Base-by-base conservation (phyloP, 2,888 invertebrate species). In the Lordiphosa andalusiaca region DNA sequence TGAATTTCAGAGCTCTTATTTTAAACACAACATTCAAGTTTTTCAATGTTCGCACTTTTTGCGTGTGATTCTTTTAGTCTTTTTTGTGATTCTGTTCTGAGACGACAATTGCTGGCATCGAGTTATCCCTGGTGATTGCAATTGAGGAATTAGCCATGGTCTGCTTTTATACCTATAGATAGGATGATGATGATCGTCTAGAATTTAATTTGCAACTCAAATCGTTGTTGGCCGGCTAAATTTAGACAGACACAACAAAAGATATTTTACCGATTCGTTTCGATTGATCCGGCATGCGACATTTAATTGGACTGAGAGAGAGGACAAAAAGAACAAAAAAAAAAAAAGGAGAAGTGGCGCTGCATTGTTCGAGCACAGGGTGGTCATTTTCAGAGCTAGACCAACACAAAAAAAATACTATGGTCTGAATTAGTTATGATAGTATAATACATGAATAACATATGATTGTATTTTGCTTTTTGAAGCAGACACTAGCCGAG, bases 51-150 rank as follows among this genome's bases (percentile, higher is more conserved):
- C 62, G 60, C 60, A 63, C 63, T 63, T 63, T n/a, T 16, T 41
- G 63, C 21, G 63, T 61, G 62, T 63, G 46, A 38, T 54, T 49
- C 53, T 23, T 23, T 25, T 42, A 35, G 23, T 41, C 19, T 35
- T 51, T 35, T 51, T 59, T 37, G 16, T 6, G 12, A 9, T 47
- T 47, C 36, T 21, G 33, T 47, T 36, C 21, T 47, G n/a, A 30
- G 30, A 59, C n/a, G 46, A 51, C 47, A 63, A 62, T 47, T 42
- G 62, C 63, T 62, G 62, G 62, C 63, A 63, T 63, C 63, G 19
- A 47, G 49, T 41, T 55, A 50, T 50, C 44, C 41, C 37, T 54
- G 50, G 33, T 37, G 35, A 47, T 39, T 19, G 63, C 63, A 64
- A 64, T 63, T 56, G 44, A 52, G 51, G 47, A 50, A 51, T 48